Evolutionary conservation across 2,888 invertebrate genomes (phyloP).

Genomic region (Eupithecia tripunctaria): DNA sequence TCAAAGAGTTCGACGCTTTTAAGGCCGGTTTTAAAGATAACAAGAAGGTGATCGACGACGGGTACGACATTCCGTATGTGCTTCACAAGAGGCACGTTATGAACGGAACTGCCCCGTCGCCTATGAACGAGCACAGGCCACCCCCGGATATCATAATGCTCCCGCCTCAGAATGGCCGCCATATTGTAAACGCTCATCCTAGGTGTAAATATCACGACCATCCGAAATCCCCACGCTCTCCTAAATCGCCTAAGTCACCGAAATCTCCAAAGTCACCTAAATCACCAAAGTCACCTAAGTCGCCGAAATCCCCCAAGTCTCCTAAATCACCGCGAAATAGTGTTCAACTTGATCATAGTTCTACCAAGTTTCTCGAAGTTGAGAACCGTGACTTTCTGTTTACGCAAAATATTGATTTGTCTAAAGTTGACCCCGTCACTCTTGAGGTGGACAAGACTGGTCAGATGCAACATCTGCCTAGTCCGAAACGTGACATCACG

Average conservation of each 20-base stretch:
- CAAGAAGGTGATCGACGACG: constrained; percentile 79
- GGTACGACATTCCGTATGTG: constrained; percentile 92
- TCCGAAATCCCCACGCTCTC: constrained; percentile 80
- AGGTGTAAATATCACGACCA: constrained; percentile 82
- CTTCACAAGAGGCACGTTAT: constrained; percentile 93
- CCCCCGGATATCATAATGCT: constrained; percentile 78
- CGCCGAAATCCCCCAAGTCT: constrained; percentile 83
- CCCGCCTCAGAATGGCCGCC: constrained; percentile 77
- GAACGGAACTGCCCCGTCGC: constrained; percentile 91
- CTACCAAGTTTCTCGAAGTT: constrained; percentile 76
- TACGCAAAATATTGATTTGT: constrained; percentile 90
- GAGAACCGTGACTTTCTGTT: constrained; percentile 87
- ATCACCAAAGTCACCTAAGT: constrained; percentile 86
- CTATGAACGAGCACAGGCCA: constrained; percentile 75
- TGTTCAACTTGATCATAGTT: constrained; percentile 68
- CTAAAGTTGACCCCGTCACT: constrained; percentile 89
- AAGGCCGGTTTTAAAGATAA: constrained; percentile 82
- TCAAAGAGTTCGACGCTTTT: constrained; percentile 87
- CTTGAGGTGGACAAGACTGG: constrained; percentile 88
- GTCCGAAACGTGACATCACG: constrained; percentile 89
- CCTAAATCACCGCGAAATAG: constrained; percentile 82
- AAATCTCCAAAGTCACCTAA: constrained; percentile 87
- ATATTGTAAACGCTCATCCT: constrained; percentile 76
- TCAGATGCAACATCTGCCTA: constrained; percentile 86
- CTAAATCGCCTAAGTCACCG: constrained; percentile 81